A percentile compares a stretch with the other conserved stretches of the same genome.
Evolutionary conservation across 92 coral and sea anemone genomes (phyloP).

Genomic region (Zoanthus gigantus): DNA sequence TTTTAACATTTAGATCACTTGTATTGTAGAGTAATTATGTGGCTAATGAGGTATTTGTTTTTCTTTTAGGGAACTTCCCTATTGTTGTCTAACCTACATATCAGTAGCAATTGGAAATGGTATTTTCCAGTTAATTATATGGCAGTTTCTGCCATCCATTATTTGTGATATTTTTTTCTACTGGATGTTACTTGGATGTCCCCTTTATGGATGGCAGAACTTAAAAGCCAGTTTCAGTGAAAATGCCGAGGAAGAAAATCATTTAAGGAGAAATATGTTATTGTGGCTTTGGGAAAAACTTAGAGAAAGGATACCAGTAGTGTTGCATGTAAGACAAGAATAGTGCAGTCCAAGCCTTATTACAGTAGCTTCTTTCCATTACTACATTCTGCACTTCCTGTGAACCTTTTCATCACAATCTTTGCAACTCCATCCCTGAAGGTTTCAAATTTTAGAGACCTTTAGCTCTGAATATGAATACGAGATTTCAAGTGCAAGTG

Average conservation of each 20-base stretch:
- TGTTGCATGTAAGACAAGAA: conserved; percentile 18
- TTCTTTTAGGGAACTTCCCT: conserved; percentile 69
- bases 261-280: conserved; percentile 35
- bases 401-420: no score
- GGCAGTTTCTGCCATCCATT: conserved; percentile 76
- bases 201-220: conserved; percentile 83
- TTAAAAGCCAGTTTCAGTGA: conserved; percentile 63
- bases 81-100: conserved; percentile 23
- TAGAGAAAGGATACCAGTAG: conserved; percentile 38
- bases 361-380: no score
- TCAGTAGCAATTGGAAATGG: conserved; percentile 71
- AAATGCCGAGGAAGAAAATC: conserved; percentile 46
- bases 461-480: no score
- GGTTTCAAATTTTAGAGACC: no score
- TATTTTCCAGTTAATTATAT: conserved; percentile 65
- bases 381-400: no score
- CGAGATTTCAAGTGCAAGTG: no score
- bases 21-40: not conserved
- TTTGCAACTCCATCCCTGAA: no score
- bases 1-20: no score
- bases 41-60: not conserved
- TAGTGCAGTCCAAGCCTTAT: not conserved
- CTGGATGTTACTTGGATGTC: conserved; percentile 83
- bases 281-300: conserved; percentile 80
- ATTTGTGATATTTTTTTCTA: conserved; percentile 81